phyloP scores from a whole-genome alignment of 2,888 invertebrate genomes.

The Hirtodrosophila alboralis region DNA sequence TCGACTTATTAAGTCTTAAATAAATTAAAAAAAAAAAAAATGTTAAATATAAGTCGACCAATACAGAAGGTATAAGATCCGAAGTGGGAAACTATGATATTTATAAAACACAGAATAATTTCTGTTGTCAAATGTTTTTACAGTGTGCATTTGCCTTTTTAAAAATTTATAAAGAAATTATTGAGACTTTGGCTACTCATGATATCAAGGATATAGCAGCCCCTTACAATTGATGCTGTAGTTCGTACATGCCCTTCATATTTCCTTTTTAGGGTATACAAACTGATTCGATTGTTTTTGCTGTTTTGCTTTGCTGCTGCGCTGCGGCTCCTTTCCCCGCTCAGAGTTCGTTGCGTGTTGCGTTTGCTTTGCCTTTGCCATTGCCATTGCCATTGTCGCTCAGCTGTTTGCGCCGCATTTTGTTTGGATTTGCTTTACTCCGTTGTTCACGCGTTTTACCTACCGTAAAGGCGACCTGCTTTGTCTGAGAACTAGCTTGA shows the following conservation, averaged over 20 bases:
- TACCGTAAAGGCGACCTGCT: slow-evolving; percentile 38
- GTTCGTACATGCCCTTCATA: neutral
- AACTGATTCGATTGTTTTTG: slow-evolving; percentile 8
- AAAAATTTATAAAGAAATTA: no score
- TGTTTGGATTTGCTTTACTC: slow-evolving; percentile 24
- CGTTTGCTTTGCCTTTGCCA: slow-evolving; percentile 19
- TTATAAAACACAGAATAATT: no score
- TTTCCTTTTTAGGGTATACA: neutral
- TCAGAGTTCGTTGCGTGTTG: slow-evolving; percentile 12
- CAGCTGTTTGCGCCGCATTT: slow-evolving; percentile 46
- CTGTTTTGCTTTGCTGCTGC: slow-evolving; percentile 9
- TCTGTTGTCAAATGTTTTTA: no score
- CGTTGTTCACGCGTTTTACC: slow-evolving; percentile 33
- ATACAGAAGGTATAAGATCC: no score
- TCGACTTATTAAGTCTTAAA: no score
- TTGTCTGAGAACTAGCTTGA: slow-evolving; percentile 22
- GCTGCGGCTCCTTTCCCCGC: slow-evolving; percentile 3
- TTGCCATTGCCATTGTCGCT: slow-evolving; percentile 39
- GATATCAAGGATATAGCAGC: no score
- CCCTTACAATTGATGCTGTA: no score
- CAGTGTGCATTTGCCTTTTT: no score
- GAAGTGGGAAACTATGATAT: no score
- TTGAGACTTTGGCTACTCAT: no score
- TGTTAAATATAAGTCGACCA: no score
- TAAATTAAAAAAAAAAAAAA: no score